These are phyloP conservation scores for Sebastes melanostomus DNA, from an alignment of 2,797 vertebrate genomes.

Conservation along the genomic window DNA sequence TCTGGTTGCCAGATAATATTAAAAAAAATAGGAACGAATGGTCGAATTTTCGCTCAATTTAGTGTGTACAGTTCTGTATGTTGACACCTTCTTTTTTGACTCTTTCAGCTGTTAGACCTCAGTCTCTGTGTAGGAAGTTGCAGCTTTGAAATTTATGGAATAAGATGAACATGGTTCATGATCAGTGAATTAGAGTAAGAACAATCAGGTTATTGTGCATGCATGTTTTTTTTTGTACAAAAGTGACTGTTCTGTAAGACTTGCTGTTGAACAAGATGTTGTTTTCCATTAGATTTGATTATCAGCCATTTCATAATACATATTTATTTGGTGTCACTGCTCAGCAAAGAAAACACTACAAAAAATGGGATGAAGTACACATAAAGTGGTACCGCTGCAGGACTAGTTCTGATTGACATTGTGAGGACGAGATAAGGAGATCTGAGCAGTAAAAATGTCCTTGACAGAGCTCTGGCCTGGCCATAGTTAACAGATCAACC, in stretches of 20 bases:
- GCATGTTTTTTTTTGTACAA: neutral
- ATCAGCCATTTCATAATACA: neutral
- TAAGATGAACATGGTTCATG: neutral
- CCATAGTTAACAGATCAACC: slow-evolving; percentile 74
- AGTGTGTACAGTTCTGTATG: neutral
- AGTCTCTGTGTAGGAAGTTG: neutral
- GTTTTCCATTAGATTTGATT: neutral
- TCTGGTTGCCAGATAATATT: too few relatives aligned
- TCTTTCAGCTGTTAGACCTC: neutral
- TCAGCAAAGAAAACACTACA: slow-evolving; percentile 13
- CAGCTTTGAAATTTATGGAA: neutral
- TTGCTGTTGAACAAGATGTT: neutral
- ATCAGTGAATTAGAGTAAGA: neutral
- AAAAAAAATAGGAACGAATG: too few relatives aligned
- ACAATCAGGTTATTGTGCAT: neutral
- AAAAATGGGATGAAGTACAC: neutral
- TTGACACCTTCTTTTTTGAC: neutral
- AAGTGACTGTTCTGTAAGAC: neutral
- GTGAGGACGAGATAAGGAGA: slow-evolving; percentile 55
- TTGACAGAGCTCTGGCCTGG: slow-evolving; percentile 68
- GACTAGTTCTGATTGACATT: slow-evolving; percentile 55
- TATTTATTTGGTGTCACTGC: neutral
- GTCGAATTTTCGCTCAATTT: neutral
- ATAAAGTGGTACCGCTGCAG: slow-evolving; percentile 26
- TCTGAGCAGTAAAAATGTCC: slow-evolving; percentile 72